phyloP scores from a whole-genome alignment of 2,113 vertebrate genomes.

The Marmota monax region DNA sequence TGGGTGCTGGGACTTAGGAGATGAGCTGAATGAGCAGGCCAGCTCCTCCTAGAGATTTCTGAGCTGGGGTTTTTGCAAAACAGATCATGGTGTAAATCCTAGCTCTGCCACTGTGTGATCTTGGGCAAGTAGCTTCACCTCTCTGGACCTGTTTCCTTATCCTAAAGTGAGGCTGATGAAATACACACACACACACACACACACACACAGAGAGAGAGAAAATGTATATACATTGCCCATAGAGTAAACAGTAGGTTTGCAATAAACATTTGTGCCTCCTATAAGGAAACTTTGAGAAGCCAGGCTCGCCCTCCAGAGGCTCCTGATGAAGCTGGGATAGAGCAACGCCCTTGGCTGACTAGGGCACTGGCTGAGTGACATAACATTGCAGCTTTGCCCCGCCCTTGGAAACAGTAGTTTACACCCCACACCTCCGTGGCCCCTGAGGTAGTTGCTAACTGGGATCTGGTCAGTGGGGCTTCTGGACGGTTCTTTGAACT shows the following conservation, averaged over 20 bases:
- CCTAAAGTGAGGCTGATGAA: neutral
- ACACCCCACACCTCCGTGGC: neutral
- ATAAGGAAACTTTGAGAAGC: neutral
- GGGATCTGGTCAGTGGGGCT: neutral
- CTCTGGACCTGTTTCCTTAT: neutral
- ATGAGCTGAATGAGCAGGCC: neutral
- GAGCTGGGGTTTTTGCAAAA: neutral
- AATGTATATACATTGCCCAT: no score
- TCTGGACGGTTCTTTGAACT: neutral
- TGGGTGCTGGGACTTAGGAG: neutral
- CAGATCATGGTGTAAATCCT: neutral
- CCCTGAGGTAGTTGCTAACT: neutral
- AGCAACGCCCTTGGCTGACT: slow-evolving; percentile 34
- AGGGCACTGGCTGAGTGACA: neutral
- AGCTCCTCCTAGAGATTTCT: neutral
- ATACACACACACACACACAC: neutral
- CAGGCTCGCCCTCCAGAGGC: neutral
- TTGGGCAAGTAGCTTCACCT: neutral
- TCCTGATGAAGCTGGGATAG: neutral
- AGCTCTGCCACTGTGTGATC: neutral
- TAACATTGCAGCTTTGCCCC: neutral
- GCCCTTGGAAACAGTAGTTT: neutral
- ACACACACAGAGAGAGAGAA: no score
- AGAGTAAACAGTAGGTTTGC: neutral
- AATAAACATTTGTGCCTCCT: neutral